Evolutionary conservation across 2,797 vertebrate species (phyloP), one percentile per base, ranked within the genome.

Genomic region (Poeciliopsis infans): DNA sequence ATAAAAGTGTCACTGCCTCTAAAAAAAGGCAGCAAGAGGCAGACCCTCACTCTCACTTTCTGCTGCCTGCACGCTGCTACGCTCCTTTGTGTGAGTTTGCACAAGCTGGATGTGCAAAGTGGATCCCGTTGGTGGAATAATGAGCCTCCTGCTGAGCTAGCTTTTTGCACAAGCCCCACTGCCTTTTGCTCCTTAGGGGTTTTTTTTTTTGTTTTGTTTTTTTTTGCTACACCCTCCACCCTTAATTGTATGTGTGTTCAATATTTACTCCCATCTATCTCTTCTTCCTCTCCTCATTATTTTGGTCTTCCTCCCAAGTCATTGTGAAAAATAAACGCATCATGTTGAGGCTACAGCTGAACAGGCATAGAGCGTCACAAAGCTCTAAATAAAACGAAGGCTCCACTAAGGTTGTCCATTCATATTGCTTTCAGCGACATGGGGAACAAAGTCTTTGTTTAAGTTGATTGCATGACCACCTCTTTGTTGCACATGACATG

Each of bases 61-160:
- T 89, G 88, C 88, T 86, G 85, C 88, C 88, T 90, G 72, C 66
- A 73, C 43, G 86, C 93, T 79, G 91, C 79, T 59, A 61, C 33
- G 72, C 85, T 91, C 89, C 90, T 94, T 95, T 94, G 90, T 95
- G 91, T 91, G 91, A 88, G 88, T 89, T 94, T 87, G 89, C 87
- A 91, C 88, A 90, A 85, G 87, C 89, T 93, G 83, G 91, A 93
- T 88, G 91, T 94, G 91, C 90, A 93, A 90, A 93, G 91, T 87
- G 89, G 82, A 92, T 91, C 93, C 87, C 92, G 89, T 92, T 86
- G 88, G 93, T 88, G 93, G 89, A 87, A 87, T 92, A 94, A 94
- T 93, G 85, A 91, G 87, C 87, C 91, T 91, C 93, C 89, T 92
- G 94, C 95, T 94, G 93, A 95, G 92, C 82, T 86, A 91, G 94